phyloP scores from a whole-genome alignment of 2,888 invertebrate genomes.

The Cerastis rubricosa region DNA sequence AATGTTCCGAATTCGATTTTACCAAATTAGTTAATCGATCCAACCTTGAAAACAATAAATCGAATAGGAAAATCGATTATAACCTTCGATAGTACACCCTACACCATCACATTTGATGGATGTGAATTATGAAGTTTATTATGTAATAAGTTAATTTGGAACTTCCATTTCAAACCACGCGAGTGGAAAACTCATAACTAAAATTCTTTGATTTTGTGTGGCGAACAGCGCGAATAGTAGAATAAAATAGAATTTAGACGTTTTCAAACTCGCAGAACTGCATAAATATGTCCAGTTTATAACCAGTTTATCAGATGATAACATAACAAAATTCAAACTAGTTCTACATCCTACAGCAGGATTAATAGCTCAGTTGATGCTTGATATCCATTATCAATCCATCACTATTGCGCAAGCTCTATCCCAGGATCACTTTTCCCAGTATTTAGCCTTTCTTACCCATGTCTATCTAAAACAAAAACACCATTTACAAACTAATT shows the following conservation, averaged over 20 bases:
- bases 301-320: too few species aligned
- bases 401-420: neutral
- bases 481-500: conserved; percentile 10
- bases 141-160: conserved; percentile 36
- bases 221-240: conserved; percentile 6
- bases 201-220: conserved; percentile 30
- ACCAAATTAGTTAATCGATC: conserved; percentile 24
- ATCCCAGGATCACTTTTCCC: neutral
- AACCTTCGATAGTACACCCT: conserved; percentile 29
- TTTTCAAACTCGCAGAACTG: conserved; percentile 1
- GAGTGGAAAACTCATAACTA: conserved; percentile 27
- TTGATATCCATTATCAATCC: conserved; percentile 11
- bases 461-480: neutral
- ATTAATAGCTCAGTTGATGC: conserved; percentile 4
- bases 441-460: too few species aligned
- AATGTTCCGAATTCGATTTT: conserved; percentile 3
- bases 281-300: too few species aligned
- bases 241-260: conserved; percentile 7
- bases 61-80: conserved; percentile 54
- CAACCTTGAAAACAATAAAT: conserved; percentile 66
- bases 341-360: neutral
- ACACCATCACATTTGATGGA: conserved; percentile 18
- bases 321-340: neutral
- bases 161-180: conserved; percentile 42
- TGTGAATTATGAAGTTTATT: conserved; percentile 35